Evolutionary conservation across 2,113 vertebrate genomes (phyloP).

Genomic region (Megaceryle maxima): DNA sequence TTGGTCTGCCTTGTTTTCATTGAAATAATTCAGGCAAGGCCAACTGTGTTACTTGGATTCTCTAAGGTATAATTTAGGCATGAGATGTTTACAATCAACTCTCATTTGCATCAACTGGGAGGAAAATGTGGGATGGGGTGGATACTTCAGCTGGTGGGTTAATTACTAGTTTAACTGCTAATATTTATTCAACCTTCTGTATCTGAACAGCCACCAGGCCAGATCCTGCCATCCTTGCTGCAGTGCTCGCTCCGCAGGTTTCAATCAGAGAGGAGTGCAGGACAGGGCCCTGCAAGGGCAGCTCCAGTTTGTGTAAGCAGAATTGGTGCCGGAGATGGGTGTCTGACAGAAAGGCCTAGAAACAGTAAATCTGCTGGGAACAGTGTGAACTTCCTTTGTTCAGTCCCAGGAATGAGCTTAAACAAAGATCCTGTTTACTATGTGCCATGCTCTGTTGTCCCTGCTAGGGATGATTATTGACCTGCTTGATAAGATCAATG

Average conservation of each 20-base stretch:
- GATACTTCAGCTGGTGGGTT: conserved; percentile 32
- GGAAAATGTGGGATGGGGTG: conserved; percentile 19
- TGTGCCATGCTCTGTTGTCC: neutral
- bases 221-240: neutral
- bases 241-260: neutral
- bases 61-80: conserved; percentile 66
- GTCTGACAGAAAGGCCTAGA: neutral
- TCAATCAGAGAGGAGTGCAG: neutral
- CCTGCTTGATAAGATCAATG: neutral
- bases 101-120: conserved; percentile 42
- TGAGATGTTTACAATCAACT: conserved; percentile 58
- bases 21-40: conserved; percentile 50
- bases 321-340: neutral
- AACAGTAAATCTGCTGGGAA: neutral
- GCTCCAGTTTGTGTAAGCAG: neutral
- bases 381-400: neutral
- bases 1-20: conserved; percentile 38
- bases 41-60: conserved; percentile 51
- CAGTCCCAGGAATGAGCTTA: neutral
- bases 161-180: conserved; percentile 28
- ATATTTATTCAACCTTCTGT: conserved; percentile 25
- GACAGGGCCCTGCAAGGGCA: rapidly evolving
- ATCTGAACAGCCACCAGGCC: neutral
- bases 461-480: neutral
- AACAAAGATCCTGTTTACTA: neutral